phyloP scores from a whole-genome alignment of 1,140 invertebrate genomes.

The Reticulitermes speratus region DNA sequence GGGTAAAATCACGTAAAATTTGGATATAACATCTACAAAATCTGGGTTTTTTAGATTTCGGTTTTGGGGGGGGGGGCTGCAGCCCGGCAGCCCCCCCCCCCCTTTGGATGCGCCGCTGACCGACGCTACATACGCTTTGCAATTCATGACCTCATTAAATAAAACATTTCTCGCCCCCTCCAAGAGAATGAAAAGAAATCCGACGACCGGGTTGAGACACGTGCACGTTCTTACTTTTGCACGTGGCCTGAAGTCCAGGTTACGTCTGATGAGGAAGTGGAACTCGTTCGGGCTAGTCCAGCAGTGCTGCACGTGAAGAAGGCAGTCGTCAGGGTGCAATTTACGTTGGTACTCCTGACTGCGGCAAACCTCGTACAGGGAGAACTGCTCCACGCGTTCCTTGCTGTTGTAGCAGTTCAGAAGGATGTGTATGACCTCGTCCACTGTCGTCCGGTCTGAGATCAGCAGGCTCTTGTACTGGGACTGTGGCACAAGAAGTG shows the following conservation, averaged over 20 bases:
- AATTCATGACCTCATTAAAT: too few relatives aligned
- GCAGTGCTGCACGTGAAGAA: conserved; percentile 76
- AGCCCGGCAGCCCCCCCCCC: too few relatives aligned
- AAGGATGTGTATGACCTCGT: conserved; percentile 82
- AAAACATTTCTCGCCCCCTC: too few relatives aligned
- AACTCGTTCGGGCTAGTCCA: conserved; percentile 65
- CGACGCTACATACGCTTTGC: too few relatives aligned
- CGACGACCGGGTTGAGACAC: neutral
- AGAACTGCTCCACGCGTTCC: conserved; percentile 81
- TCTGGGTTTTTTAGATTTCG: too few relatives aligned
- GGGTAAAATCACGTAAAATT: too few relatives aligned
- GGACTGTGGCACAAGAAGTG: conserved; percentile 55
- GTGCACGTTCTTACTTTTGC: neutral
- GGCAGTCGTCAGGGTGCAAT: conserved; percentile 80
- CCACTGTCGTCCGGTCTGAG: conserved; percentile 84
- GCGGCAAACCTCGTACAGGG: conserved; percentile 75
- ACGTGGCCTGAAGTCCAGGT: conserved; percentile 30
- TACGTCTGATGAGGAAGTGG: conserved; percentile 71
- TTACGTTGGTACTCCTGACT: conserved; percentile 79
- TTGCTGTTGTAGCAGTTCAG: conserved; percentile 79
- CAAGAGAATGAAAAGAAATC: too few relatives aligned
- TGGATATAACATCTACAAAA: too few relatives aligned
- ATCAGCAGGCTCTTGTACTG: conserved; percentile 90
- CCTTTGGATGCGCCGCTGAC: too few relatives aligned
- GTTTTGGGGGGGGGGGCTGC: too few relatives aligned